Percentiles rank a stretch among this genome's conserved stretches.
Conservation (phyloP, 2,888 invertebrate genomes). For the Ichneumoninae sp. region DNA sequence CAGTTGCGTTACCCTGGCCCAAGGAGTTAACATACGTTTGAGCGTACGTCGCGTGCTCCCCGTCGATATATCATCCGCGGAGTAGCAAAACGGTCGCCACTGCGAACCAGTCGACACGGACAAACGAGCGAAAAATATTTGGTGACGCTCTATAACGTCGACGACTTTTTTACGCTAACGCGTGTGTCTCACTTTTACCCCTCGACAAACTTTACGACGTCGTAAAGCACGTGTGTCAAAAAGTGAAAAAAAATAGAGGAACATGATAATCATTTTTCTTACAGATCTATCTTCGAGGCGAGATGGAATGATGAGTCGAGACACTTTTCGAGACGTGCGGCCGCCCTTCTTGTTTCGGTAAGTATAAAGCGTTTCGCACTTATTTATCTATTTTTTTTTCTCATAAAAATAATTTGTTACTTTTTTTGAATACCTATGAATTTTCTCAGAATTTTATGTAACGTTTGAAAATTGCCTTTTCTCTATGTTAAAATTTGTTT, state of each 20-base stretch:
- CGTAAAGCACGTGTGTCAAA: neutral
- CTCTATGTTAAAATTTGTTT: too few species aligned
- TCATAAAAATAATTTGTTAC: too few species aligned
- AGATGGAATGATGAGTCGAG: constrained; percentile 87
- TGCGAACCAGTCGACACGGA: constrained; percentile 45
- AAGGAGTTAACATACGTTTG: constrained; percentile 61
- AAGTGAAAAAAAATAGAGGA: constrained; percentile 24
- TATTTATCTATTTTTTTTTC: too few species aligned
- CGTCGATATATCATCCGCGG: constrained; percentile 59
- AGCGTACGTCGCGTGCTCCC: constrained; percentile 65
- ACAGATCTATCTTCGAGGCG: constrained; percentile 86
- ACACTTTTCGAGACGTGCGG: constrained; percentile 87
- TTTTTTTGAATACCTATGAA: too few species aligned
- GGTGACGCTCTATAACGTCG: constrained; percentile 12
- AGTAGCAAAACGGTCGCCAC: constrained; percentile 23
- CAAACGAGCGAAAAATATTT: constrained; percentile 67
- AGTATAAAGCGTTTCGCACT: constrained; percentile 74
- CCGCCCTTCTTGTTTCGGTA: constrained; percentile 87
- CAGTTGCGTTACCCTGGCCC: constrained; percentile 24
- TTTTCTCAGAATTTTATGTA: too few species aligned
- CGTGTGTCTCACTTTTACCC: constrained; percentile 8
- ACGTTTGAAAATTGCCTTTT: too few species aligned
- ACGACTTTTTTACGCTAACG: neutral
- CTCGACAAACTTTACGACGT: constrained; percentile 22
- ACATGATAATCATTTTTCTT: constrained; percentile 71